These are phyloP conservation scores for Drosophila mimetica DNA, from an alignment of 2,888 invertebrate species.

Conservation along the genomic window DNA sequence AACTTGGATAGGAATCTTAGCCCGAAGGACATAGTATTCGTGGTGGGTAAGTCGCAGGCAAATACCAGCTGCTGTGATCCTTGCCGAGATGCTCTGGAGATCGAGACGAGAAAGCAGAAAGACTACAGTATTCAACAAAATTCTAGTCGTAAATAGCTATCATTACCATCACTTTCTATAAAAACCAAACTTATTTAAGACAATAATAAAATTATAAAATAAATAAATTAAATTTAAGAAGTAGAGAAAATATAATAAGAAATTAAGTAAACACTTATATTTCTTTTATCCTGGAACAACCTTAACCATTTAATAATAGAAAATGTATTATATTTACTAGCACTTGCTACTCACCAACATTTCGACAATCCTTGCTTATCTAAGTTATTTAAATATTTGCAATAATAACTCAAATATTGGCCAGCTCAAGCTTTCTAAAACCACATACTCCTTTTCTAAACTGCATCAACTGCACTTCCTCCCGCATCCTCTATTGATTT, in stretches of 20 bases:
- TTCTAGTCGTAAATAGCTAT: neutral
- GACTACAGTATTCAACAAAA: conserved; percentile 9
- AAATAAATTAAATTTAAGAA: no score
- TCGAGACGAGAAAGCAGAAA: conserved; percentile 9
- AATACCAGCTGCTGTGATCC: conserved; percentile 11
- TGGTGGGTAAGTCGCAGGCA: conserved; percentile 10
- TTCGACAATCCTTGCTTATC: neutral
- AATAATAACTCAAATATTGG: neutral
- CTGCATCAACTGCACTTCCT: conserved; percentile 2
- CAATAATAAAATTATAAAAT: no score
- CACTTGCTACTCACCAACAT: no score
- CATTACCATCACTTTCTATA: no score
- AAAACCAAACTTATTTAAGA: no score
- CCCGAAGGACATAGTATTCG: conserved; percentile 22
- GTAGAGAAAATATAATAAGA: no score
- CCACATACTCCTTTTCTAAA: neutral
- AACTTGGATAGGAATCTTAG: conserved; percentile 12
- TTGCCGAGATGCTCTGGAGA: conserved; percentile 8
- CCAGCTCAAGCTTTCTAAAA: neutral
- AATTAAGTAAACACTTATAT: no score
- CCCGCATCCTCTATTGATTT: neutral
- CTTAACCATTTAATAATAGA: no score
- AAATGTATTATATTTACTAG: no score
- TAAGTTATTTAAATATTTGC: neutral
- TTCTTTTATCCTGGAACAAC: no score